Percentiles rank a stretch among this genome's conserved stretches.
These are phyloP conservation scores for Gambelia wislizenii DNA, from an alignment of 2,797 vertebrate genomes.

Conservation along the genomic window DNA sequence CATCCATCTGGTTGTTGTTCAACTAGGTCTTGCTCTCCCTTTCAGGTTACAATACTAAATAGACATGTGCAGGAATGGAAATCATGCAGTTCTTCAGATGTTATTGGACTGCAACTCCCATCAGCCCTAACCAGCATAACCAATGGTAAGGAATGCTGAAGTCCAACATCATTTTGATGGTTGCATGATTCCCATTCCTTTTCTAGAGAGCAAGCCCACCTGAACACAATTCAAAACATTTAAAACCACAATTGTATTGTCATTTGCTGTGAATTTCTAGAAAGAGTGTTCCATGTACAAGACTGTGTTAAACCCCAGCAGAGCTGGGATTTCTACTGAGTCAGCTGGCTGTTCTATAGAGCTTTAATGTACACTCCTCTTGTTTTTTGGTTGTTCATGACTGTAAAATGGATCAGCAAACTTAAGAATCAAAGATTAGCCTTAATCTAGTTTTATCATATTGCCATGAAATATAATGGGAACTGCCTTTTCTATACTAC, in stretches of 20 bases:
- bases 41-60: neutral
- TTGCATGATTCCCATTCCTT: too few species aligned
- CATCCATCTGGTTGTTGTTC: neutral
- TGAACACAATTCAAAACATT: neutral
- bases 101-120: too few species aligned
- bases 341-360: neutral
- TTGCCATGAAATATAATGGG: neutral
- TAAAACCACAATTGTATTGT: too few species aligned
- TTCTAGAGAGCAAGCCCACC: neutral
- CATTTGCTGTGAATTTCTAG: neutral
- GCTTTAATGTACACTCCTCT: neutral
- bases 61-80: neutral
- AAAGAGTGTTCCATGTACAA: neutral
- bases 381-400: neutral
- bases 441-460: neutral
- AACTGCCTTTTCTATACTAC: neutral
- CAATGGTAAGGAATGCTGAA: too few species aligned
- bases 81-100: too few species aligned
- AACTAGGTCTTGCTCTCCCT: neutral
- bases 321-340: too few species aligned
- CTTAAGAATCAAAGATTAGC: too few species aligned
- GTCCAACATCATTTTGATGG: too few species aligned
- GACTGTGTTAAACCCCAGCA: neutral
- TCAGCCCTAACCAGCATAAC: too few species aligned
- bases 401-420: neutral